Conservation (phyloP, 2,113 vertebrate genomes). For the Anguilla japonica region DNA sequence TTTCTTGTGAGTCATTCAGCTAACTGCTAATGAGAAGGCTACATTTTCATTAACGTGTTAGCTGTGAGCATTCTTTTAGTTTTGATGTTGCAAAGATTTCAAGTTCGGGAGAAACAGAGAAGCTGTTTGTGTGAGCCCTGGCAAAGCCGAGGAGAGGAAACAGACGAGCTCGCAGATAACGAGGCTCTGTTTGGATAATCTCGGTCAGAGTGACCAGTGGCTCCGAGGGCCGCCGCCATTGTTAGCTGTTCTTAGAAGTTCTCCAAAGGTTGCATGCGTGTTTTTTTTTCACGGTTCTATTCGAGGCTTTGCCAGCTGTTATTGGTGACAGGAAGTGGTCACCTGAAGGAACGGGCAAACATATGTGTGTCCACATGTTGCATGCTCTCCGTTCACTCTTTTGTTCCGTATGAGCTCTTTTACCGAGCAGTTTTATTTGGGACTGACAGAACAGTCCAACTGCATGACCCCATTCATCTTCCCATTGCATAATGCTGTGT, state of each 20-base stretch:
- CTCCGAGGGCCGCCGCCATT: not conserved
- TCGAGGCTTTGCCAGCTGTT: not conserved
- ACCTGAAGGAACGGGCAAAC: not conserved
- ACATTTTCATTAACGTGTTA: not conserved
- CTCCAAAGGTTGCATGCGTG: not conserved
- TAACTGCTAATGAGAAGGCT: too few species aligned
- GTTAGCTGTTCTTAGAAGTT: not conserved
- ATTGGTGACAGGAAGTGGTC: not conserved
- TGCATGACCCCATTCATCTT: not conserved
- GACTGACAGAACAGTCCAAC: not conserved
- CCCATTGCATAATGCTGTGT: too few species aligned
- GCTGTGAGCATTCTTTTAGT: not conserved
- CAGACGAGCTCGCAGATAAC: conserved; percentile 3
- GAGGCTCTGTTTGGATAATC: not conserved
- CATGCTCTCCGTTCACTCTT: not conserved
- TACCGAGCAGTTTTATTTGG: not conserved
- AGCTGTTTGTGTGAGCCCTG: not conserved
- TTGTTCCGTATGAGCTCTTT: not conserved
- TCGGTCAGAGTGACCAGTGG: not conserved
- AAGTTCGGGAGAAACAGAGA: not conserved
- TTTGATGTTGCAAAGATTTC: not conserved
- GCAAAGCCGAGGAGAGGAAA: not conserved
- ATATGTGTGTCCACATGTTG: not conserved
- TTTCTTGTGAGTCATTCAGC: not conserved
- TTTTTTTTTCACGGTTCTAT: not conserved